Percentiles rank a stretch among this genome's conserved stretches.
Evolutionary conservation across 2,888 invertebrate species (phyloP).

Genomic region (Acanthosoma haemorrhoidale): DNA sequence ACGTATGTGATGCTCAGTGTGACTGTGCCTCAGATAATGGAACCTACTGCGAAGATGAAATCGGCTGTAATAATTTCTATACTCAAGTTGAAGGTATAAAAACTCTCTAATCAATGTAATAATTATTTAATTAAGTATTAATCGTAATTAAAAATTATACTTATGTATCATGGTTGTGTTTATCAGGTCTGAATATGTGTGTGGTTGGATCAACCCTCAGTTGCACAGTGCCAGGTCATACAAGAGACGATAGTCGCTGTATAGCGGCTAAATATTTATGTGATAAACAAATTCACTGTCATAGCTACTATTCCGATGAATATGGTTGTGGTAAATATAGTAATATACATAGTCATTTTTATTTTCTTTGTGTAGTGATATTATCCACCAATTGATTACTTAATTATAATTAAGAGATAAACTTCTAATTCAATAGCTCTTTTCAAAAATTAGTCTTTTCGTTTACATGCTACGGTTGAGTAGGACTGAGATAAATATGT

Average conservation of each 20-base stretch:
- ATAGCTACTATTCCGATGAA: conserved; percentile 47
- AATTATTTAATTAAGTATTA: neutral
- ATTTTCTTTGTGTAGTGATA: no score
- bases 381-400: no score
- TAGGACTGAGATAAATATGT: no score
- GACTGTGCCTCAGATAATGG: conserved; percentile 45
- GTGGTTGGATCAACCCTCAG: conserved; percentile 40
- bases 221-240: conserved; percentile 36
- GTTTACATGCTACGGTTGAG: no score
- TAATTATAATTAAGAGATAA: no score
- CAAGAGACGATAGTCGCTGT: conserved; percentile 44
- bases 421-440: no score
- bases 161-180: neutral
- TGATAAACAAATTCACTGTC: conserved; percentile 48
- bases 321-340: conserved; percentile 45
- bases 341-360: no score
- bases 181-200: conserved; percentile 42
- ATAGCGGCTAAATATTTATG: conserved; percentile 47
- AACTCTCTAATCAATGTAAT: neutral
- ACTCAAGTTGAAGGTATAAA: conserved; percentile 40
- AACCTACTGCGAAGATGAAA: conserved; percentile 47
- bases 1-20: conserved; percentile 49
- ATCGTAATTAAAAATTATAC: no score
- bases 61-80: conserved; percentile 44
- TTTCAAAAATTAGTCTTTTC: no score